Evolutionary conservation across 2,113 vertebrate species (phyloP).

Genomic region (Takifugu bimaculatus): DNA sequence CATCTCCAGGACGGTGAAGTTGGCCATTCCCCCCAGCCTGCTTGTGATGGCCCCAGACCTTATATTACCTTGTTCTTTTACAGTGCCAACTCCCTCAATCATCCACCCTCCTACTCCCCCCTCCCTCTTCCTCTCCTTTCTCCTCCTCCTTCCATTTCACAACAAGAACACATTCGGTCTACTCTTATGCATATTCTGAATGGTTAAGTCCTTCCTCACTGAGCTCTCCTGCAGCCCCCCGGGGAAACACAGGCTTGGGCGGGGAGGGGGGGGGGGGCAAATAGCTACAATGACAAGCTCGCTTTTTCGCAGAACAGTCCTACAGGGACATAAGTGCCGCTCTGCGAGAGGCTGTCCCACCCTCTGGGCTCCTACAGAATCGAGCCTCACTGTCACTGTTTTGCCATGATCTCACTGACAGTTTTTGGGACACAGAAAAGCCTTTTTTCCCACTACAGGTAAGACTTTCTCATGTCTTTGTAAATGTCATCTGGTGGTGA

Average conservation of each 20-base stretch:
- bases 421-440: conserved; percentile 43
- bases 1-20: conserved; percentile 5
- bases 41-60: conserved; percentile 37
- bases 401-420: conserved; percentile 46
- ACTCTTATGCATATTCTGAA: conserved; percentile 69
- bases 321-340: conserved; percentile 65
- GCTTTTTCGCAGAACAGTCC: conserved; percentile 60
- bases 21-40: conserved; percentile 18
- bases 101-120: conserved; percentile 1
- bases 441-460: conserved; percentile 47
- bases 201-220: conserved; percentile 74
- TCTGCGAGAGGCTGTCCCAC: conserved; percentile 35
- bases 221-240: conserved; percentile 69
- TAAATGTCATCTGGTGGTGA: conserved; percentile 1
- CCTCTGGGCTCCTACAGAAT: conserved; percentile 44
- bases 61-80: conserved; percentile 48
- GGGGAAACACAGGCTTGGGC: conserved; percentile 60
- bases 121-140: conserved; percentile 29
- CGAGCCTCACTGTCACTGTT: conserved; percentile 28
- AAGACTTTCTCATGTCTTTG: conserved; percentile 24
- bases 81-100: conserved; percentile 37
- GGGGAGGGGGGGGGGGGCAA: conserved; percentile 32
- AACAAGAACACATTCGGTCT: conserved; percentile 53
- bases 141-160: conserved; percentile 61
- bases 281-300: conserved; percentile 76